phyloP scores from a whole-genome alignment of 2,113 vertebrate species.

The Dolichotis patagonum region DNA sequence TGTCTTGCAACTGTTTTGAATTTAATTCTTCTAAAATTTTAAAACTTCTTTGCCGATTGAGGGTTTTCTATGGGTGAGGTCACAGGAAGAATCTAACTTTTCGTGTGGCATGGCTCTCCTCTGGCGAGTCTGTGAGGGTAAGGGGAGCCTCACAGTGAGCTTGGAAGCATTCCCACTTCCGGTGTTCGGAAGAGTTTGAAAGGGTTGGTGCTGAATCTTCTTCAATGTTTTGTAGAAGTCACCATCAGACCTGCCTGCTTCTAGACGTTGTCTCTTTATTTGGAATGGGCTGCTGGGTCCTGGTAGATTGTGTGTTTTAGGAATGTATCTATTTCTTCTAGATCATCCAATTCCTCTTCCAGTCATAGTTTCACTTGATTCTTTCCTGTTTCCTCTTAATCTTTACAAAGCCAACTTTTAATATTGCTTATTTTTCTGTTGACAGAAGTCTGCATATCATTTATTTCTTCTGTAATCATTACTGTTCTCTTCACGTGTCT shows the following conservation, averaged over 20 bases:
- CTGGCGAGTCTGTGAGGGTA: no score
- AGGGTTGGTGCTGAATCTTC: neutral
- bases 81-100: neutral
- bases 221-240: neutral
- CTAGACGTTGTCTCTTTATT: neutral
- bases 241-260: neutral
- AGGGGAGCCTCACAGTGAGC: rapidly evolving
- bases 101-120: no score
- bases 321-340: neutral
- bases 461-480: neutral
- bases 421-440: neutral
- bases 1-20: no score
- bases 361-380: neutral
- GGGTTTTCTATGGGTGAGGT: neutral
- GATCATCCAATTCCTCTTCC: neutral
- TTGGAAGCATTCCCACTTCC: neutral
- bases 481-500: neutral
- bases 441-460: neutral
- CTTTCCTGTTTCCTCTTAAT: neutral
- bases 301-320: neutral
- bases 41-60: neutral
- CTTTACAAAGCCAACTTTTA: neutral
- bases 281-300: neutral
- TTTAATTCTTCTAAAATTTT: neutral
- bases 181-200: neutral